Base-by-base conservation (phyloP, 1,140 invertebrate genomes). In the Pentalonia nigronervosa region DNA sequence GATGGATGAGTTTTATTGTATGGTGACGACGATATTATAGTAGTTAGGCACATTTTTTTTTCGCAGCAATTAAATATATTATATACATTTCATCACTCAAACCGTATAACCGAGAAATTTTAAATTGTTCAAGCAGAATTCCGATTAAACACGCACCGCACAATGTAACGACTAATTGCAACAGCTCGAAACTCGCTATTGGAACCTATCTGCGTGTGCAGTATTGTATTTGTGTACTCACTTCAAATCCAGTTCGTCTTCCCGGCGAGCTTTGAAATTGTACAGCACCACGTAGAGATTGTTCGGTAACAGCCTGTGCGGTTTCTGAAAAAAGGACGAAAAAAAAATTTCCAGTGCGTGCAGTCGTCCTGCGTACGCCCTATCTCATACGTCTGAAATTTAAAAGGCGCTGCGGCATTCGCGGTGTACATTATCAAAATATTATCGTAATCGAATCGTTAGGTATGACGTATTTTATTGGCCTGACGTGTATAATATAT, bases 221-320 rank as follows among this genome's bases (percentile, higher is more conserved):
- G 41, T 41, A 34, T 76, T 2, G n/a, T 17, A 6, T 76, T n/a
- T 17, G n/a, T 23, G 41, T 91, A 94, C 95, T 96, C 95, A 97
- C 97, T 98, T 99, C 7, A 99, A 96, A 95, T 99, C 98, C 93
- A 99, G 95, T 95, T 99, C 98, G 95, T 99, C 99, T 84, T 97
- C 97, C 95, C 99, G 98, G 90, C 98, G 96, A 2, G 98, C 98
- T 95, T 98, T 98, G 95, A 99, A 99, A 95, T 99, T 99, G 96
- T 99, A 99, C 25, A 99, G 96, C 47, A 99, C 98, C 67, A 99
- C 98, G 95, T 99, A 99, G 25, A 99, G 96, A 95, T 99, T 99
- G 36, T 98, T 98, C 17, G 98, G 98, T 91, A 98, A 96, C 60
- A 99, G 96, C 47, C 97, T 96, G 95, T 98, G 97, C 60, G 97